These are phyloP conservation scores for Oryctolagus cuniculus DNA, from an alignment of 2,113 vertebrate genomes.

Conservation along the genomic window DNA sequence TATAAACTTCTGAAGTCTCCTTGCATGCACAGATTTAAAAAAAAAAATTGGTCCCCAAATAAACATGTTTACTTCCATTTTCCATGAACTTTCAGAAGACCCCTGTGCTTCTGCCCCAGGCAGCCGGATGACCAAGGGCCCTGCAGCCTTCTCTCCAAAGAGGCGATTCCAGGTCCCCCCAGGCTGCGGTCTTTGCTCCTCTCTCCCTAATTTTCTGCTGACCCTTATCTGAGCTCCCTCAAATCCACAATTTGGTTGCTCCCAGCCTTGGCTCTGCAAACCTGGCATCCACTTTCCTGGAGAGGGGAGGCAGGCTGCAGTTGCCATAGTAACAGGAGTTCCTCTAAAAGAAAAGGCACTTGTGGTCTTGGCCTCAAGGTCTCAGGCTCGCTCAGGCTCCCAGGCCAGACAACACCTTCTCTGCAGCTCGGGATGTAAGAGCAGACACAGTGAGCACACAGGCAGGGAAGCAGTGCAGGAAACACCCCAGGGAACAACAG, in stretches of 20 bases:
- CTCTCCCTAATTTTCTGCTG: background rate
- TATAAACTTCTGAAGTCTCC: too few species aligned
- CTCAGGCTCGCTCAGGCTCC: background rate
- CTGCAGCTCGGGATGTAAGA: background rate
- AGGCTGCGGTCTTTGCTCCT: background rate
- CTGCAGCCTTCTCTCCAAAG: background rate
- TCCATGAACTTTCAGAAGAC: too few species aligned
- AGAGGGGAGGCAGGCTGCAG: background rate
- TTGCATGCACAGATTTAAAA: too few species aligned
- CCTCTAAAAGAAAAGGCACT: constrained; percentile 4
- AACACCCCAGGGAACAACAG: background rate
- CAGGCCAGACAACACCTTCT: rapidly evolving
- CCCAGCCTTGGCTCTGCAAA: background rate
- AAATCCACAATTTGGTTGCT: background rate
- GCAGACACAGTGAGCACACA: background rate
- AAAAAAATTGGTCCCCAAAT: too few species aligned
- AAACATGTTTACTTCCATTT: too few species aligned
- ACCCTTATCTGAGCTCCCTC: background rate
- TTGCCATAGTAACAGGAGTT: constrained; percentile 52
- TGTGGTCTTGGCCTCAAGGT: background rate
- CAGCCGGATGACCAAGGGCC: background rate
- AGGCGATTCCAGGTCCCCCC: background rate
- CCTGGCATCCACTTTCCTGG: background rate
- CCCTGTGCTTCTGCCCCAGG: background rate
- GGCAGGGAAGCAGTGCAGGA: background rate